Conservation (phyloP, 1,140 invertebrate species). For the Palaemon carinicauda region DNA sequence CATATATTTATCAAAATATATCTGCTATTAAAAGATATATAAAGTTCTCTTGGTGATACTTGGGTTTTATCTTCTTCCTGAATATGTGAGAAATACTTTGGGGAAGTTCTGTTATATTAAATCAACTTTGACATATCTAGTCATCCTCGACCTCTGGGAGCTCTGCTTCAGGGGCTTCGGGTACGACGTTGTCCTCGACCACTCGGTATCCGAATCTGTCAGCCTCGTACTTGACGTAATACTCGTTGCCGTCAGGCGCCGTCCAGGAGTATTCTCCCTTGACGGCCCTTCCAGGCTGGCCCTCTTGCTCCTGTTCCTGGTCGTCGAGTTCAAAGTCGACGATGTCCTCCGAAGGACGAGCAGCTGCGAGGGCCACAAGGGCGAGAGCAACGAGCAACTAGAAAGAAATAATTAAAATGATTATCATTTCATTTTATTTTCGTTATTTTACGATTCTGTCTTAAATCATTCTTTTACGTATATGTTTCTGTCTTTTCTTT, state of each 20-base stretch:
- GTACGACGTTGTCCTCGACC: conserved; percentile 37
- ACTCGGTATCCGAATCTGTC: conserved; percentile 47
- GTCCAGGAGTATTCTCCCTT: conserved; percentile 38
- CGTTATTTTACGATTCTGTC: too few relatives aligned
- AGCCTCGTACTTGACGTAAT: conserved; percentile 44
- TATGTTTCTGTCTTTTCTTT: too few relatives aligned
- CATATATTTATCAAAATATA: too few relatives aligned
- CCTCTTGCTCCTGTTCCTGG: conserved; percentile 26
- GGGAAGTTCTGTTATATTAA: too few relatives aligned
- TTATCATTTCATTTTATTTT: too few relatives aligned
- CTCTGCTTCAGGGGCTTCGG: not conserved
- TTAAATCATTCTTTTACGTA: too few relatives aligned
- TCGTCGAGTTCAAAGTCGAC: conserved; percentile 40
- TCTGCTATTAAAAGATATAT: too few relatives aligned
- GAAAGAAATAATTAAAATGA: too few relatives aligned
- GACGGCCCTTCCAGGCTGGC: conserved; percentile 32
- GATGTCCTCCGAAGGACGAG: conserved; percentile 27
- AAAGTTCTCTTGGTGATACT: too few relatives aligned
- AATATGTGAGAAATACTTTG: too few relatives aligned
- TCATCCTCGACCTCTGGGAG: not conserved
- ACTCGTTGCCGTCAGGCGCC: conserved; percentile 37
- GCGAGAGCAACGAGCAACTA: not conserved
- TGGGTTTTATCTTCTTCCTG: too few relatives aligned
- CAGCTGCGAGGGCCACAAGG: not conserved
- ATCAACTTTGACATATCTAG: too few relatives aligned